These are phyloP conservation scores for Mechanitis mazaeus DNA, from an alignment of 2,888 invertebrate genomes.

Conservation along the genomic window DNA sequence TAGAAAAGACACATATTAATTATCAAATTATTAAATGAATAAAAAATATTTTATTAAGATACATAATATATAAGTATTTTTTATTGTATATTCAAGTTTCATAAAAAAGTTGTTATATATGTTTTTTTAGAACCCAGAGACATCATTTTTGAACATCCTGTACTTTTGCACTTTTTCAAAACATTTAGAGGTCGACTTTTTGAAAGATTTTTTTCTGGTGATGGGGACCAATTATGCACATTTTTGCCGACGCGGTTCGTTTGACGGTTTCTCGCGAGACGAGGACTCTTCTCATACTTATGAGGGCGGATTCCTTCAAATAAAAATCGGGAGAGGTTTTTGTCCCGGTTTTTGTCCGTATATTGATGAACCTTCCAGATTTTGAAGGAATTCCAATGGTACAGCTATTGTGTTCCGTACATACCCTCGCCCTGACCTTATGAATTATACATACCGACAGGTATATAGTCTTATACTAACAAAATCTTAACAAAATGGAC, in stretches of 20 bases:
- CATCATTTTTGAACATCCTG: constrained; percentile 46
- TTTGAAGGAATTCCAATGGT: constrained; percentile 59
- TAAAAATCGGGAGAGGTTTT: constrained; percentile 69
- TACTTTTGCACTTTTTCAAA: constrained; percentile 70
- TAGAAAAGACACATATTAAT: too few species aligned
- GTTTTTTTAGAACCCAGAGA: constrained; percentile 3
- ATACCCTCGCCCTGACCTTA: constrained; percentile 21
- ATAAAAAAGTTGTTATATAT: background rate
- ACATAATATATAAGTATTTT: too few species aligned
- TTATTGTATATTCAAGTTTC: too few species aligned
- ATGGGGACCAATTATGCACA: constrained; percentile 73
- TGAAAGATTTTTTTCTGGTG: constrained; percentile 66
- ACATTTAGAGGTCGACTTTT: constrained; percentile 72
- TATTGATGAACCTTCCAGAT: constrained; percentile 63
- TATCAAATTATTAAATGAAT: too few species aligned
- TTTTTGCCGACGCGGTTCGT: constrained; percentile 70
- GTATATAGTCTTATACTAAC: constrained; percentile 1
- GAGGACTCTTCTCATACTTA: constrained; percentile 52
- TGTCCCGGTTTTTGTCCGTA: constrained; percentile 63
- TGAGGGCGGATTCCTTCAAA: constrained; percentile 69
- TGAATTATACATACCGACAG: constrained; percentile 24
- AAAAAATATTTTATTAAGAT: too few species aligned
- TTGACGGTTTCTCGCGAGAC: constrained; percentile 51
- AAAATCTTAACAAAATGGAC: too few species aligned
- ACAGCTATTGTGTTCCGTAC: constrained; percentile 28